A percentile compares a stretch with the other conserved stretches of the same genome.
phyloP scores from a whole-genome alignment of 2,113 vertebrate species.

The Pelmatolapia mariae region DNA sequence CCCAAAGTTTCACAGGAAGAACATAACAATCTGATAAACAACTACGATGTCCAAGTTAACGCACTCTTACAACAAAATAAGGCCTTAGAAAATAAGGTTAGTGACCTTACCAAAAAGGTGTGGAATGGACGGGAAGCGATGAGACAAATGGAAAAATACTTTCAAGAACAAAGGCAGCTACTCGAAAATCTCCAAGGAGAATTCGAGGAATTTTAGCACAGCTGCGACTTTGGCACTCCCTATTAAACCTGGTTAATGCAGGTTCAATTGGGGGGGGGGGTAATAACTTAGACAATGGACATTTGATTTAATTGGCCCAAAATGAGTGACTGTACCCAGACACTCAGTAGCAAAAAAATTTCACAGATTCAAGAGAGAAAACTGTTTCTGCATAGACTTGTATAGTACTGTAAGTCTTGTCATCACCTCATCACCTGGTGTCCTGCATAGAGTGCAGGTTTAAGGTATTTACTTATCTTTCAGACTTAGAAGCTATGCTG shows the following conservation, averaged over 20 bases:
- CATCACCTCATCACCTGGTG: no score
- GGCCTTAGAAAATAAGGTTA: background rate
- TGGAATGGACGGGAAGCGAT: background rate
- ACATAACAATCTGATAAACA: background rate
- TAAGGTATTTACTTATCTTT: background rate
- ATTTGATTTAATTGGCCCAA: background rate
- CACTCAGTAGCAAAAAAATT: background rate
- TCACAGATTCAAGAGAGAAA: background rate
- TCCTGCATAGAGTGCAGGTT: background rate
- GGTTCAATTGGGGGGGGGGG: background rate
- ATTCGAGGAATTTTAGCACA: background rate
- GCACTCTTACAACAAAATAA: accelerated
- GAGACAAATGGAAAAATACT: background rate
- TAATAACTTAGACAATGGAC: background rate
- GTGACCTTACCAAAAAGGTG: accelerated
- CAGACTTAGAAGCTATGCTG: background rate
- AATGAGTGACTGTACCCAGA: background rate
- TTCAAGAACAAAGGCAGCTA: accelerated
- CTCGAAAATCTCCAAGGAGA: background rate
- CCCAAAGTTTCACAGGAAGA: background rate
- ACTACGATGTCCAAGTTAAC: background rate
- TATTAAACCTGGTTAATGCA: background rate
- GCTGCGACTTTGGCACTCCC: background rate
- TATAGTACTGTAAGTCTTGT: background rate
- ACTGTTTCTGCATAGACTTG: background rate